These are phyloP conservation scores for Deilephila elpenor DNA, from an alignment of 2,888 invertebrate species.

Conservation along the genomic window DNA sequence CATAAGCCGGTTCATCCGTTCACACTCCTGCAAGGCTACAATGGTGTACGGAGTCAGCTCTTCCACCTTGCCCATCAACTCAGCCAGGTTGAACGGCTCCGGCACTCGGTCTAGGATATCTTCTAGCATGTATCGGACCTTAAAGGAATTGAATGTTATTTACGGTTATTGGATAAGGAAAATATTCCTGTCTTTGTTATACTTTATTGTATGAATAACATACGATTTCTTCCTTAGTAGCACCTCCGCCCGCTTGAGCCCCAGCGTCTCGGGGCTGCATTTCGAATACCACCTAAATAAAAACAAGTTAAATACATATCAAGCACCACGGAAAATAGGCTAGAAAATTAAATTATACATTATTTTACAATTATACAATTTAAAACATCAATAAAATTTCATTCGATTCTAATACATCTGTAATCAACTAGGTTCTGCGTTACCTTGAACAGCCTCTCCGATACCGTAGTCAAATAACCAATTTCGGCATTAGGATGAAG, in stretches of 20 bases:
- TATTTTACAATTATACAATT: background rate
- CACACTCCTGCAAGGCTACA: slow-evolving; percentile 96
- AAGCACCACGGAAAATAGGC: no score
- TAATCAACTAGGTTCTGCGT: background rate
- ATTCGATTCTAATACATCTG: background rate
- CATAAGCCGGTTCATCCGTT: slow-evolving; percentile 96
- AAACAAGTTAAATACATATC: no score
- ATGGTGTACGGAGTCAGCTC: slow-evolving; percentile 96
- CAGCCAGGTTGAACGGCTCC: slow-evolving; percentile 93
- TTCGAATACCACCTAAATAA: slow-evolving; percentile 86
- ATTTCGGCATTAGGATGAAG: slow-evolving; percentile 98
- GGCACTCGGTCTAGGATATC: slow-evolving; percentile 95
- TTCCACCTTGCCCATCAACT: slow-evolving; percentile 94
- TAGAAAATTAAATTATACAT: no score
- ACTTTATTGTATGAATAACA: slow-evolving; percentile 32
- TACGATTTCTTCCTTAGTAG: slow-evolving; percentile 93
- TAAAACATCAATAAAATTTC: no score
- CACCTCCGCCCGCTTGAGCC: slow-evolving; percentile 87
- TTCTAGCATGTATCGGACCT: slow-evolving; percentile 91
- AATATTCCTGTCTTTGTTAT: no score
- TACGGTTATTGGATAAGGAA: background rate
- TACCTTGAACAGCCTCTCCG: slow-evolving; percentile 91
- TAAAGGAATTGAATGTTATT: slow-evolving; percentile 14
- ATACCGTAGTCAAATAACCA: slow-evolving; percentile 94
- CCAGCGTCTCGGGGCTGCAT: slow-evolving; percentile 94